Percentiles rank a stretch among this genome's conserved stretches.
Evolutionary conservation across 1,140 invertebrate genomes (phyloP).

Genomic region (Achatina immaculata): DNA sequence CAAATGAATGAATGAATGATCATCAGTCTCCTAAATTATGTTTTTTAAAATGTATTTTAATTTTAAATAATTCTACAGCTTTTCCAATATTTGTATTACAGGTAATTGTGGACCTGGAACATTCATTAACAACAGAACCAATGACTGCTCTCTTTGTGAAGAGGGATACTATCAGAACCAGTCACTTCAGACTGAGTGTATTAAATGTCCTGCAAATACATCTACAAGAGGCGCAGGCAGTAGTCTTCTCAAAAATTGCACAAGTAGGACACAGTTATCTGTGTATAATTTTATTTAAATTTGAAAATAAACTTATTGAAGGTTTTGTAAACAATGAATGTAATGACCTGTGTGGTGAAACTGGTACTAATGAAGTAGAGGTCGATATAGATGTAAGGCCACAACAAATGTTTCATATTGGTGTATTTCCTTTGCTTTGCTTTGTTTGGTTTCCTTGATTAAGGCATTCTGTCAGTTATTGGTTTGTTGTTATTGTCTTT

Average conservation of each 20-base stretch:
- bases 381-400: no score
- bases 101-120: constrained; percentile 22
- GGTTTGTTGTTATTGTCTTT: background rate
- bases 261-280: constrained; percentile 10
- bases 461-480: background rate
- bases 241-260: background rate
- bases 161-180: constrained; percentile 10
- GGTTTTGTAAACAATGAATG: no score
- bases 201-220: background rate
- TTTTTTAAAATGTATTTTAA: no score
- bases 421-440: background rate
- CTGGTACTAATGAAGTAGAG: no score
- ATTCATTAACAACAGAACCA: background rate
- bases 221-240: background rate
- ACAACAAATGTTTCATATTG: no score
- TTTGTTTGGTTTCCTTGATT: no score
- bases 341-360: no score
- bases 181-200: background rate
- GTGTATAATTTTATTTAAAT: no score
- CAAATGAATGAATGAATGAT: no score
- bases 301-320: no score
- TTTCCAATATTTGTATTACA: background rate
- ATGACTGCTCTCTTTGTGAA: background rate
- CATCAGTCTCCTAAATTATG: no score
- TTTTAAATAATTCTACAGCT: no score